Conservation (phyloP, 2,113 vertebrate genomes). For the Felis chaus region DNA sequence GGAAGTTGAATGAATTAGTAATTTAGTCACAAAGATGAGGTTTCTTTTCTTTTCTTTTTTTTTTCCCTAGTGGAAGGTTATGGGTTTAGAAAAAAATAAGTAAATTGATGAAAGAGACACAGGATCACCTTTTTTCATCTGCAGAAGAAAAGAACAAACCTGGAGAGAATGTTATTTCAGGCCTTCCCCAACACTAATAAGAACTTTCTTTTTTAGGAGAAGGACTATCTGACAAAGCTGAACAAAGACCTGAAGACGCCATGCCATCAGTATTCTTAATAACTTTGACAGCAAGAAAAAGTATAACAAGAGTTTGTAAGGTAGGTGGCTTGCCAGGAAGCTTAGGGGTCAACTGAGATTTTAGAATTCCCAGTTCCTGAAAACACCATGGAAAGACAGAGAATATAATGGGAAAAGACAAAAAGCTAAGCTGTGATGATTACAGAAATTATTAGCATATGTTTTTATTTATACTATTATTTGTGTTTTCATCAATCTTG, state of each 20-base stretch:
- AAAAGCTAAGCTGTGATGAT: neutral
- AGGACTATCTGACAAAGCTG: slow-evolving; percentile 28
- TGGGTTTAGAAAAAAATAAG: slow-evolving; percentile 8
- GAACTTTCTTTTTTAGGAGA: slow-evolving; percentile 25
- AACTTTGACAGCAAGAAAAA: slow-evolving; percentile 51
- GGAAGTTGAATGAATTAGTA: slow-evolving; percentile 26
- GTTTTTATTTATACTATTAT: neutral
- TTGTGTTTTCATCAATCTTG: neutral
- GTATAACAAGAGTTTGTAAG: neutral
- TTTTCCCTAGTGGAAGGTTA: neutral
- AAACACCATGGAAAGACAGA: neutral
- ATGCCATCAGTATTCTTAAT: slow-evolving; percentile 57
- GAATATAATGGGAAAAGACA: neutral
- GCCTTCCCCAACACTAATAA: neutral
- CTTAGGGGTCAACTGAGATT: neutral
- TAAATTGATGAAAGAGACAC: slow-evolving; percentile 20
- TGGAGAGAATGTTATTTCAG: slow-evolving; percentile 50
- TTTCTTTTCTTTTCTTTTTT: neutral
- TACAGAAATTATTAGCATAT: neutral
- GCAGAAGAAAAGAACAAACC: slow-evolving; percentile 39
- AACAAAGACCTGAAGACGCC: slow-evolving; percentile 47
- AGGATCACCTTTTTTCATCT: neutral
- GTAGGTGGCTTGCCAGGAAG: neutral
- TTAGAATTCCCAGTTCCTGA: neutral
- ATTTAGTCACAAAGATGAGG: slow-evolving; percentile 25